Base-by-base conservation (phyloP, 23 tunicate species). In the Trididemnum clinides region DNA sequence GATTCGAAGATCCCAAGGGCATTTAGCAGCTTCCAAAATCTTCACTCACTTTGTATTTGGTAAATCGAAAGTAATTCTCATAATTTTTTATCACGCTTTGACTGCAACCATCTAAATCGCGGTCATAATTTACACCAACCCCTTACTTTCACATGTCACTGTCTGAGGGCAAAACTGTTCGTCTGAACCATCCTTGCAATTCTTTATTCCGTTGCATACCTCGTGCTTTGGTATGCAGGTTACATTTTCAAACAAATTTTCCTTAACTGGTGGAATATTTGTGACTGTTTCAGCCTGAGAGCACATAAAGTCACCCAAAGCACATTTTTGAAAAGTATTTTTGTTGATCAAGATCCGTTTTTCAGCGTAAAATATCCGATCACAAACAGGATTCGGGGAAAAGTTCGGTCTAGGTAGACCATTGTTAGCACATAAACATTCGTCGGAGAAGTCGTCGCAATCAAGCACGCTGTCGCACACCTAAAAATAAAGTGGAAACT, bases 381-480 rank as follows among this genome's bases (percentile, higher is more conserved):
- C 81, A 51, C 97, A 92, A 22, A 92, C 80, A 1, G 97, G 97
- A 77, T 84, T 92, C 51, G 27, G 25, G 15, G 10, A 28, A 22
- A 23, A 74, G 28, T 23, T 38, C 2, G 57, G 5, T 3, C 18
- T 19, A 21, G 58, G 26, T 5, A 21, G 2, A n/a, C 26, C 64
- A 6, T 37, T 22, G 3, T 51, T 57, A 23, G 72, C 20, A 33
- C 98, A 94, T 1, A 86, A 33, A 66, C 98, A 94, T 71, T 94
- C 98, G 71, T 94, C 98, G 25, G 98, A 94, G 7, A 89, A 49
- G 64, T 94, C 98, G 0, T 59, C 64, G 70, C 98, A 94, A 54
- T 94, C 94, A 23, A 94, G 54, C 0, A 89, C 57, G 12, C 98
- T 95, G 64, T 94, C 91, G 35, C 98, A 94, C 5, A 94, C 90